Evolutionary conservation across 2,888 invertebrate genomes (phyloP).

Genomic region (Lasioglossum calceatum): DNA sequence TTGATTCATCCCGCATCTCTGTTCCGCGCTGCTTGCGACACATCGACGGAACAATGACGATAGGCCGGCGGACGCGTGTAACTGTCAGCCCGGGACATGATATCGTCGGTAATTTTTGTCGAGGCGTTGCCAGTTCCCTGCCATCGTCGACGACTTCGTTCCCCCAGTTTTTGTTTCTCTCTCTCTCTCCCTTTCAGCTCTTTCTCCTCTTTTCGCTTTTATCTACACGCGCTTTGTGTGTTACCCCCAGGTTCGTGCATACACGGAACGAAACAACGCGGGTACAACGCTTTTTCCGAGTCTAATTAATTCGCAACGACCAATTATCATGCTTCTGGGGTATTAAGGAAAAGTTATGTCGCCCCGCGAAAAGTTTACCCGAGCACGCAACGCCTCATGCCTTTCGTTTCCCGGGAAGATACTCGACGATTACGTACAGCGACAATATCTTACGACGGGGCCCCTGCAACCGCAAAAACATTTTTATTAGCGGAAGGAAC

Average conservation of each 20-base stretch:
- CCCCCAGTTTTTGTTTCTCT: background rate
- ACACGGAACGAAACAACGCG: slow-evolving; percentile 18
- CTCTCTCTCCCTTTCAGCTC: background rate
- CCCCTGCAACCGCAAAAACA: background rate
- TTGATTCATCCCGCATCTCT: slow-evolving; percentile 48
- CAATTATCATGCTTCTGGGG: slow-evolving; percentile 36
- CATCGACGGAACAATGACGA: slow-evolving; percentile 52
- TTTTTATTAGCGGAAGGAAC: background rate
- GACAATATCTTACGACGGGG: background rate
- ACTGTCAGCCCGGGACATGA: slow-evolving; percentile 38
- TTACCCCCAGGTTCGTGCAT: background rate
- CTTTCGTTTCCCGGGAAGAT: slow-evolving; percentile 8
- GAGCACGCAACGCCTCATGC: slow-evolving; percentile 25
- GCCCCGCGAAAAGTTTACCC: slow-evolving; percentile 27
- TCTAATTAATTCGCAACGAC: slow-evolving; percentile 42
- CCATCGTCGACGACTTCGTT: background rate
- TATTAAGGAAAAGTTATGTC: slow-evolving; percentile 36
- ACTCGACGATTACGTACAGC: background rate
- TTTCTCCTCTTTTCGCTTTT: background rate
- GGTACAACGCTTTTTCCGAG: slow-evolving; percentile 22
- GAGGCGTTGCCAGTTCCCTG: slow-evolving; percentile 1
- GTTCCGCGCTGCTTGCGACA: slow-evolving; percentile 36
- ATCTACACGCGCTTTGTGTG: slow-evolving; percentile 12
- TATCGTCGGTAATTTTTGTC: slow-evolving; percentile 41
- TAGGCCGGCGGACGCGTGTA: slow-evolving; percentile 45